Conservation (phyloP, 2,113 vertebrate genomes). For the Pandion haliaetus region DNA sequence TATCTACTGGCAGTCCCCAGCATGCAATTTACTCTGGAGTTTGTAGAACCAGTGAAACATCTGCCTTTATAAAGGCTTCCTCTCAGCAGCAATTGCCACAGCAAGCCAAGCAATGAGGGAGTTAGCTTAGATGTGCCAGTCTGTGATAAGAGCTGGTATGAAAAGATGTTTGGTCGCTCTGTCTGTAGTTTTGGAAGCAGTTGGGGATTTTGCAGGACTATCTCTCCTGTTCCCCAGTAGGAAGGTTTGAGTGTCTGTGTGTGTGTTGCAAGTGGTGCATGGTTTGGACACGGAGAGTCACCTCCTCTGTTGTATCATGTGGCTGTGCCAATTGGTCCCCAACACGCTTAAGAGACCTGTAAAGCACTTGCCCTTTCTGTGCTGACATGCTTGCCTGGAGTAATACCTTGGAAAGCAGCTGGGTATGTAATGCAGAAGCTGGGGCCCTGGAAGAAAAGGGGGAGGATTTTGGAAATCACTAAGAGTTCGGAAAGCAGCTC, state of each 20-base stretch:
- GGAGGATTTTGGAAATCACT: not conserved
- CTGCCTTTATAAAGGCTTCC: not conserved
- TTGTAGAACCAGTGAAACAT: fast-evolving
- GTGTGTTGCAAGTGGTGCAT: not conserved
- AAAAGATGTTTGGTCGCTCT: not conserved
- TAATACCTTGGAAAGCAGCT: not conserved
- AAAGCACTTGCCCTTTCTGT: not conserved
- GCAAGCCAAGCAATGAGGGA: not conserved
- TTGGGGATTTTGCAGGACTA: not conserved
- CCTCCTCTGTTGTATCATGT: fast-evolving
- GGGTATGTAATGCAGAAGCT: not conserved
- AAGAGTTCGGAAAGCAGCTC: not conserved
- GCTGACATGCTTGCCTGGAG: not conserved
- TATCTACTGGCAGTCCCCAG: not conserved
- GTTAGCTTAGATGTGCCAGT: not conserved
- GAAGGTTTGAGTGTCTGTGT: not conserved
- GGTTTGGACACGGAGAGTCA: not conserved
- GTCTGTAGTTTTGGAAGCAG: not conserved
- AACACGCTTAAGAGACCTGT: not conserved
- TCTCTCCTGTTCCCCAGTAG: not conserved
- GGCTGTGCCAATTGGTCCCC: not conserved
- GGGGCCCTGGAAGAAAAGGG: not conserved
- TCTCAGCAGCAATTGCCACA: not conserved
- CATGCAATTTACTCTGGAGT: not conserved
- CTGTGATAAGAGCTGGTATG: not conserved